Evolutionary conservation across 2,113 vertebrate species (phyloP).

Genomic region (Micronisus gabar): DNA sequence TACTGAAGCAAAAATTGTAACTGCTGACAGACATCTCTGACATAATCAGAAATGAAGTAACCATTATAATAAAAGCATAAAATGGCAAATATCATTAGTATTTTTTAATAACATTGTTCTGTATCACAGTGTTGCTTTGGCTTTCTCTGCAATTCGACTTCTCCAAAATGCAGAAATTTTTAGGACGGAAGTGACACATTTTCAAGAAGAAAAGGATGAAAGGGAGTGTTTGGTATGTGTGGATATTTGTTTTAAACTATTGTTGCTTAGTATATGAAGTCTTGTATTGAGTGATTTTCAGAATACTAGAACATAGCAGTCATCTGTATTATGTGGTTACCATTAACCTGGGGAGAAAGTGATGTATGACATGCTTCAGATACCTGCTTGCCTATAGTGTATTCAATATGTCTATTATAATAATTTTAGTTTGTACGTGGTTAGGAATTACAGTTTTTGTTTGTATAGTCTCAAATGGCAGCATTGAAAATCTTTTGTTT

Average conservation of each 20-base stretch:
- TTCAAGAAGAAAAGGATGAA: not conserved
- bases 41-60: not conserved
- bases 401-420: not conserved
- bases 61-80: not conserved
- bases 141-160: conserved; percentile 80
- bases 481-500: not conserved
- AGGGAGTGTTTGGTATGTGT: conserved; percentile 38
- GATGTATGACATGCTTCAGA: not conserved
- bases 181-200: not conserved
- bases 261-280: not conserved
- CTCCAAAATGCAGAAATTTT: conserved; percentile 80
- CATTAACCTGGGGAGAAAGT: not conserved
- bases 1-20: not conserved
- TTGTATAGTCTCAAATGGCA: not conserved
- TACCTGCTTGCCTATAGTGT: not conserved
- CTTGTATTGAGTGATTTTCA: not conserved
- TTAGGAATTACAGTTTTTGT: not conserved
- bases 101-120: not conserved
- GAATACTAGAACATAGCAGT: not conserved
- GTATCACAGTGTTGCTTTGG: conserved; percentile 76
- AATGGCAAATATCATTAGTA: not conserved
- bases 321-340: not conserved
- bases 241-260: not conserved
- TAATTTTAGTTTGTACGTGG: not conserved
- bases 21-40: not conserved